Evolutionary conservation across 1,140 invertebrate species (phyloP), one percentile per base, ranked within the genome.

Genomic region (Araneus ventricosus): DNA sequence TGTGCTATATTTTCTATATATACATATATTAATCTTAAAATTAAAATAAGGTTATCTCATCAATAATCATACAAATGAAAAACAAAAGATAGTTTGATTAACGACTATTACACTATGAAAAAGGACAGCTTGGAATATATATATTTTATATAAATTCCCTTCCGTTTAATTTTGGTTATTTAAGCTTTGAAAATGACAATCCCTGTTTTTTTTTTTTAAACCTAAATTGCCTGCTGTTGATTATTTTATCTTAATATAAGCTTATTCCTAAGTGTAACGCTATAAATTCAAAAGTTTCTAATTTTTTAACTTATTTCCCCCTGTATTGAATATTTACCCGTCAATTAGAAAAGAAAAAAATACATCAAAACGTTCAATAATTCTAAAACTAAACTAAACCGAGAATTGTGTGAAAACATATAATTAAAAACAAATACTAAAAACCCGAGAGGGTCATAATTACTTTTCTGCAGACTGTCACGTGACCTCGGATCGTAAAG

Each of bases 381-480:
- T 75, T 75, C 70, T 34, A 34, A 34, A 75, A 34, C 14, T 30
- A 27, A 67, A 67, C n/a, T 30, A 67, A n/a, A 34, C 37, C 14
- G 45, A 82, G 2, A 37, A 41, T 39, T 82, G 41, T 30, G n/a
- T 63, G 57, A 87, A 85, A 61, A 24, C 27, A 27, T 10, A 34
- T 37, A 61, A 87, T 87, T 87, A 87, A 70, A 88, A 88, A 88
- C 61, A 45, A 88, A 41, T 2, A 79, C 7, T 24, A 88, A 88
- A 67, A 37, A 24, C 34, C 41, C 27, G 63, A 41, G 41, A 91
- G 57, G 63, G 59, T 59, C 75, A 91, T 91, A 91, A 91, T 91
- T 91, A 91, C 89, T 91, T 91, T 52, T 84, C 89, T 75, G 57
- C 79, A 52, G 45, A 84, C 24, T 84, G 63, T 84, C 89, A 91